Evolutionary conservation across 2,113 vertebrate species (phyloP).

Genomic region (Gorsachius goisagi): DNA sequence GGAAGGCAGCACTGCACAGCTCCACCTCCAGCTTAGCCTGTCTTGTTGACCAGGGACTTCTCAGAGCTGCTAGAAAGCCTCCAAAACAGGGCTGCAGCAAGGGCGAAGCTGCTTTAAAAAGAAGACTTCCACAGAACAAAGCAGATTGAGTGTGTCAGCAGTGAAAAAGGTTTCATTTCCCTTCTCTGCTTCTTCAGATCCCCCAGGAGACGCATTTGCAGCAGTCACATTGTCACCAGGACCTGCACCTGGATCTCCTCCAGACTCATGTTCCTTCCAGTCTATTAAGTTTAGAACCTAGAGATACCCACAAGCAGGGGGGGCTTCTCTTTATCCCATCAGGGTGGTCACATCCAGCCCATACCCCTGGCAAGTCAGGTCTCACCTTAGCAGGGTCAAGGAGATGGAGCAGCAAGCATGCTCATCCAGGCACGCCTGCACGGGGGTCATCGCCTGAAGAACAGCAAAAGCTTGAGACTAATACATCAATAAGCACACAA

Average conservation of each 20-base stretch:
- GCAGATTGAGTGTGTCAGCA: accelerated
- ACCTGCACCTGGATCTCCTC: not conserved
- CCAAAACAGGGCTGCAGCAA: not conserved
- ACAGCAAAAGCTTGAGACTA: not conserved
- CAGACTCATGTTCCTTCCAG: not conserved
- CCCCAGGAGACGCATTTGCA: not conserved
- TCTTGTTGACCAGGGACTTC: not conserved
- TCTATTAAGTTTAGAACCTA: not conserved
- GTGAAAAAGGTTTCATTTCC: not conserved
- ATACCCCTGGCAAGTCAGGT: accelerated
- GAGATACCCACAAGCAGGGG: too few relatives aligned
- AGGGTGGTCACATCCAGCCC: not conserved
- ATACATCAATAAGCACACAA: not conserved
- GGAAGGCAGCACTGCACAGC: not conserved
- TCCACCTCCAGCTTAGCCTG: not conserved
- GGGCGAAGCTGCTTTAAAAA: not conserved
- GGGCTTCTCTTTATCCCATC: not conserved
- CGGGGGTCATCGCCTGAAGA: not conserved
- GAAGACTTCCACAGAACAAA: not conserved
- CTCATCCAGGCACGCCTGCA: not conserved
- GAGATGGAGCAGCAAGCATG: not conserved
- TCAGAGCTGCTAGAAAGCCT: not conserved
- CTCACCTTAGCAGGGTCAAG: not conserved
- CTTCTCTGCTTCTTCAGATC: not conserved
- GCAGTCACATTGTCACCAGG: not conserved